Conservation (phyloP, 2,113 vertebrate species). For the Corythaeola cristata region DNA sequence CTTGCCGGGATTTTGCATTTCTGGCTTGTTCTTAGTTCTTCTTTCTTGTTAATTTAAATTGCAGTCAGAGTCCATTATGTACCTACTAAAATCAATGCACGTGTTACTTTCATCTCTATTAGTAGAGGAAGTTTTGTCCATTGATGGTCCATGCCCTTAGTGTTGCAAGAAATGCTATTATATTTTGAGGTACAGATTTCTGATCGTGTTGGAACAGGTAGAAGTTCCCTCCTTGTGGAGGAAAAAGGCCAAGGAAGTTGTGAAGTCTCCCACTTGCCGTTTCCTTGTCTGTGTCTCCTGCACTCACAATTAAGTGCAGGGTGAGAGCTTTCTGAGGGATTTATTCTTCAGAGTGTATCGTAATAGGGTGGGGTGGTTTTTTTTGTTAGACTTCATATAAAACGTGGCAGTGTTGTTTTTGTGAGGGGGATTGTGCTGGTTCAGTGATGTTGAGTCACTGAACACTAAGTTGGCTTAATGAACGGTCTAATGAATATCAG, state of each 20-base stretch:
- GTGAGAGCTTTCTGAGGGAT: background rate
- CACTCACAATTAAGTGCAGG: background rate
- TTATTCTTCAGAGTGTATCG: background rate
- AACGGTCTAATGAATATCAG: background rate
- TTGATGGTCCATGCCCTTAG: background rate
- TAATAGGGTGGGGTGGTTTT: background rate
- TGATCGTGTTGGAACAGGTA: background rate
- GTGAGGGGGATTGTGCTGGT: background rate
- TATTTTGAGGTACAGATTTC: background rate
- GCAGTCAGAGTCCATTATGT: background rate
- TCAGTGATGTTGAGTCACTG: background rate
- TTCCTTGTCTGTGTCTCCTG: background rate
- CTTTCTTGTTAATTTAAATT: background rate
- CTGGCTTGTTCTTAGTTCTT: background rate
- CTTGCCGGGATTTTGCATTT: background rate
- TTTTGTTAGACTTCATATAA: background rate
- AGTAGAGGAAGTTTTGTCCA: background rate
- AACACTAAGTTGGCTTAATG: background rate
- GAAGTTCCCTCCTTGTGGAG: background rate
- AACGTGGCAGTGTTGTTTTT: background rate
- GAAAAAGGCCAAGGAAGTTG: background rate
- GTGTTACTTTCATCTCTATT: background rate
- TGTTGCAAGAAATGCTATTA: background rate
- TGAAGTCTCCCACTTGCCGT: background rate
- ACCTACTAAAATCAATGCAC: background rate